Conservation (phyloP, 2,888 invertebrate species). For the Syrphus vitripennis region DNA sequence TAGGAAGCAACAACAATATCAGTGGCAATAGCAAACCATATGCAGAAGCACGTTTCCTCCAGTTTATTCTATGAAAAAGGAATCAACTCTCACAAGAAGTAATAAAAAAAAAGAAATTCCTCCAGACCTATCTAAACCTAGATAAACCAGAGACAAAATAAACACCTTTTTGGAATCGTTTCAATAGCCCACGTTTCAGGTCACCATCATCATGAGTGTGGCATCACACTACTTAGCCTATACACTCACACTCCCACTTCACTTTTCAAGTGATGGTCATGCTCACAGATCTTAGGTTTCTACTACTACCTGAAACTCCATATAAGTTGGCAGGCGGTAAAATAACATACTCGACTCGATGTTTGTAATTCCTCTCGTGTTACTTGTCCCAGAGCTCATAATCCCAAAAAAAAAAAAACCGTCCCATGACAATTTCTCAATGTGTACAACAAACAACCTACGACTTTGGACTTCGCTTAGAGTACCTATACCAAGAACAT, state of each 20-base stretch:
- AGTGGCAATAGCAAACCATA: not conserved
- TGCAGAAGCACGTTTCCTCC: slow-evolving; percentile 55
- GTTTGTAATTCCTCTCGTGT: slow-evolving; percentile 51
- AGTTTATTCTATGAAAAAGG: slow-evolving; percentile 1
- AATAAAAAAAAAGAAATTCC: not conserved
- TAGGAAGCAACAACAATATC: not conserved
- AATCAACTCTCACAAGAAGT: slow-evolving; percentile 9
- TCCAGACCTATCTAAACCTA: not conserved
- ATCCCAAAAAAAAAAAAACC: slow-evolving; percentile 39
- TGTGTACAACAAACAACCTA: slow-evolving; percentile 33
- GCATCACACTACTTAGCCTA: slow-evolving; percentile 5
- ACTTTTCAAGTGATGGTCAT: slow-evolving; percentile 20
- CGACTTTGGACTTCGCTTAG: not conserved
- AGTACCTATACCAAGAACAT: not conserved
- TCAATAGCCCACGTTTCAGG: slow-evolving; percentile 40
- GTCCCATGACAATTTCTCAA: slow-evolving; percentile 60
- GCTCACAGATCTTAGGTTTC: not conserved
- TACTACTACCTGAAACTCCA: not conserved
- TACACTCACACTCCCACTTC: slow-evolving; percentile 31
- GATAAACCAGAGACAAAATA: slow-evolving; percentile 38
- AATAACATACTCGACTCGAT: slow-evolving; percentile 43
- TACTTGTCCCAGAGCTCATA: slow-evolving; percentile 47
- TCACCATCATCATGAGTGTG: not conserved
- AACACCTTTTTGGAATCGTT: slow-evolving; percentile 53
- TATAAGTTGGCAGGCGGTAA: slow-evolving; percentile 8